Evolutionary conservation across 2,113 vertebrate species (phyloP).

Genomic region (Alectura lathami): DNA sequence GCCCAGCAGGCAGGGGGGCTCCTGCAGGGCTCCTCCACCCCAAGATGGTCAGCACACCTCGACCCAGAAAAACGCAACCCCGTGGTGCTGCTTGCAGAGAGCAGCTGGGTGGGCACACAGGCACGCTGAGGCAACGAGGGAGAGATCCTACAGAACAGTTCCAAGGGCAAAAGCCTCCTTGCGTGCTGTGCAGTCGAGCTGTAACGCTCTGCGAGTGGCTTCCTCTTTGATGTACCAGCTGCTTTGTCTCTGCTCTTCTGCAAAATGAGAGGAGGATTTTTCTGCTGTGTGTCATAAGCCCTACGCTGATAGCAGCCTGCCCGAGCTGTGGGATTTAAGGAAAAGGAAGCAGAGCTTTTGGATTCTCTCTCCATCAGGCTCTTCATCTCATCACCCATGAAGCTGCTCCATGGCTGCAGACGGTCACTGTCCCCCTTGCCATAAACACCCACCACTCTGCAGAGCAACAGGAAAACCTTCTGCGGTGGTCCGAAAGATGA

Average conservation of each 20-base stretch:
- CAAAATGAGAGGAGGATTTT: neutral
- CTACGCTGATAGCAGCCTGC: fast-evolving
- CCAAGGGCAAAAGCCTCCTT: neutral
- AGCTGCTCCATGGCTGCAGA: neutral
- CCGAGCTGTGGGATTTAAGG: fast-evolving
- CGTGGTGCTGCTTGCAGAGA: fast-evolving
- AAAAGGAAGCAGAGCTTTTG: neutral
- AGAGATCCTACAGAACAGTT: neutral
- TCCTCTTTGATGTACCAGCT: neutral
- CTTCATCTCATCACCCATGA: neutral
- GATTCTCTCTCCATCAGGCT: neutral
- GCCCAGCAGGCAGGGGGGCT: neutral
- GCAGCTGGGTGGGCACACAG: neutral
- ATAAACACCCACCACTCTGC: neutral
- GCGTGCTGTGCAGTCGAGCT: neutral
- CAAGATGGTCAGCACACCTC: neutral
- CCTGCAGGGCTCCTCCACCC: neutral
- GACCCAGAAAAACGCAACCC: fast-evolving
- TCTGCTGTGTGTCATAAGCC: fast-evolving
- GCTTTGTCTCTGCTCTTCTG: neutral
- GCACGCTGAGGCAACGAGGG: neutral
- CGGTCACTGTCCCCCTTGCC: neutral
- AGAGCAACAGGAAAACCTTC: neutral
- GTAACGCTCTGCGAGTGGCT: neutral
- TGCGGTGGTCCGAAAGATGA: too few relatives aligned